Conservation (phyloP, 2,113 vertebrate genomes). For the Chrysemys picta region DNA sequence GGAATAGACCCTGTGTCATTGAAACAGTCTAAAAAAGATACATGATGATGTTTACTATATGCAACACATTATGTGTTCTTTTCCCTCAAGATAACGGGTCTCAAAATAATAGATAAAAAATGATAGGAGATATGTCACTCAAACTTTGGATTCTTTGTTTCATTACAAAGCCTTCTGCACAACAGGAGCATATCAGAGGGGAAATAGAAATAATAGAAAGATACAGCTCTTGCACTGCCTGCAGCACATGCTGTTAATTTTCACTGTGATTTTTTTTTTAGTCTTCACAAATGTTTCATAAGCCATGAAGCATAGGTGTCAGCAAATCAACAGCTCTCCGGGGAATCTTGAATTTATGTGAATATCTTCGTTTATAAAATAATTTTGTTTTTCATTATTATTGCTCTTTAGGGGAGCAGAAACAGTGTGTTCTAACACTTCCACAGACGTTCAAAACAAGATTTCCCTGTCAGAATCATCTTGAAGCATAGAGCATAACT, state of each 20-base stretch:
- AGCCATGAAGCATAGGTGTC: background rate
- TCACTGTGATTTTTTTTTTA: constrained; percentile 32
- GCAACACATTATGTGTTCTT: background rate
- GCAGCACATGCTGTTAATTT: constrained; percentile 65
- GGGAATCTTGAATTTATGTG: constrained; percentile 63
- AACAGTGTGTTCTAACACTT: constrained; percentile 15
- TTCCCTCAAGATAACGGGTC: background rate
- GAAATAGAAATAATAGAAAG: constrained; percentile 10
- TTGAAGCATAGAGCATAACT: constrained; percentile 46
- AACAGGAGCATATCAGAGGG: constrained; percentile 8
- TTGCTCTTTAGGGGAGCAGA: background rate
- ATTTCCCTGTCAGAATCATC: constrained; percentile 29
- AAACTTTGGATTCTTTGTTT: background rate
- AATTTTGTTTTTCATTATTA: constrained; percentile 57
- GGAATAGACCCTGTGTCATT: background rate
- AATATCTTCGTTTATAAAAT: constrained; percentile 41
- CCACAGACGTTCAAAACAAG: constrained; percentile 26
- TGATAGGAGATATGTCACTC: constrained; percentile 11
- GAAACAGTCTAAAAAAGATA: constrained; percentile 3
- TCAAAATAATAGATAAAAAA: background rate
- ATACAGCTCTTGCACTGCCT: constrained; percentile 26
- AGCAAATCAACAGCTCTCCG: constrained; percentile 62
- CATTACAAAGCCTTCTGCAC: constrained; percentile 6
- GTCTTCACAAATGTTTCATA: constrained; percentile 52
- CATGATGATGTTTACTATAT: background rate